A percentile compares a stretch with the other conserved stretches of the same genome.
phyloP scores from a whole-genome alignment of 2,797 vertebrate species.

The Xiphorhynchus erythropygius region DNA sequence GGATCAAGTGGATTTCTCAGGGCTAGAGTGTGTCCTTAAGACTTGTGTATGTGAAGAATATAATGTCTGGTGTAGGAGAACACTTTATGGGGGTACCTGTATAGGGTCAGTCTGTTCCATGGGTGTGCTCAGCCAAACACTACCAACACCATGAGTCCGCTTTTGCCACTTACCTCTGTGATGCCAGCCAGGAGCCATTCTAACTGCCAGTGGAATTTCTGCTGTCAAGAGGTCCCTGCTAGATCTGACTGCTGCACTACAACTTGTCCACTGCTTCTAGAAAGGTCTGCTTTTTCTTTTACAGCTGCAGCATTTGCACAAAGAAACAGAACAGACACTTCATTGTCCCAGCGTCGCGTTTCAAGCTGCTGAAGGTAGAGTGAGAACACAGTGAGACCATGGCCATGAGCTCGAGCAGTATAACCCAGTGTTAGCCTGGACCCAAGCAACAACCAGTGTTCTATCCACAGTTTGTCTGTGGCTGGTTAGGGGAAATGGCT shows the following conservation, averaged over 20 bases:
- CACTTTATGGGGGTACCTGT: not conserved
- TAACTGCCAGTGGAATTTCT: not conserved
- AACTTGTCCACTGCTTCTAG: not conserved
- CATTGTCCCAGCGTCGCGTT: constrained; percentile 87
- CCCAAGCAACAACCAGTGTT: not conserved
- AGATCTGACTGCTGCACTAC: not conserved
- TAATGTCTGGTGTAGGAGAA: not conserved
- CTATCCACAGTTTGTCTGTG: not conserved
- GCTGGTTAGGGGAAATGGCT: not conserved
- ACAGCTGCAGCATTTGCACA: constrained; percentile 93
- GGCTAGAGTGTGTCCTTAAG: not conserved
- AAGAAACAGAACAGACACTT: constrained; percentile 97
- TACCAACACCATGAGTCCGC: not conserved
- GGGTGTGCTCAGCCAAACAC: not conserved
- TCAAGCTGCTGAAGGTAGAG: constrained; percentile 90
- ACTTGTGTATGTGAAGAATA: not conserved
- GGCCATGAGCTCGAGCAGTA: not conserved
- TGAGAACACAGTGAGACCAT: not conserved
- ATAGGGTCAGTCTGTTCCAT: not conserved
- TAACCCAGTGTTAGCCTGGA: not conserved
- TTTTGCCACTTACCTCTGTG: not conserved
- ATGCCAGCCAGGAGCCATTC: not conserved
- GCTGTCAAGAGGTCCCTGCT: not conserved
- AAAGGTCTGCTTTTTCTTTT: constrained; percentile 19
- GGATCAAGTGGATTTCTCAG: not conserved